These are phyloP conservation scores for Girardia tigrina DNA, from an alignment of 2,888 invertebrate species.

Conservation along the genomic window DNA sequence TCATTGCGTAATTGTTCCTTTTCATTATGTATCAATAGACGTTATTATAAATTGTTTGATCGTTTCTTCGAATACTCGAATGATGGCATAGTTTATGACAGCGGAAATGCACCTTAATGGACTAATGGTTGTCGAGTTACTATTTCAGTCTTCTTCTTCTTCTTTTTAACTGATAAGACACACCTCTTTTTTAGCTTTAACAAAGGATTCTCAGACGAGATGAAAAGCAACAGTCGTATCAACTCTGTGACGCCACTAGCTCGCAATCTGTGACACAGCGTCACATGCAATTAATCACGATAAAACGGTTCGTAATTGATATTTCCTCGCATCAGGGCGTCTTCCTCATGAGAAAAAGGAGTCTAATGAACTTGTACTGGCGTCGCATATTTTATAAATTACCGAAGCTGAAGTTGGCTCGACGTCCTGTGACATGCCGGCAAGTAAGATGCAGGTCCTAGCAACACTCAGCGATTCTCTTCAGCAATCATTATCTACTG, in stretches of 20 bases:
- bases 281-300: slow-evolving; percentile 12
- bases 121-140: slow-evolving; percentile 12
- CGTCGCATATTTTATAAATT: background rate
- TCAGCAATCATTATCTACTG: background rate
- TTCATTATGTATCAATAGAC: background rate
- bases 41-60: background rate
- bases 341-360: slow-evolving; percentile 19
- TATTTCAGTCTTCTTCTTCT: background rate
- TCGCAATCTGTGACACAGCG: background rate
- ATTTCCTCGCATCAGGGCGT: slow-evolving; percentile 23
- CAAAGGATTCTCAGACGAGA: slow-evolving; percentile 17
- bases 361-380: slow-evolving; percentile 8
- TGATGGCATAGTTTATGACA: slow-evolving; percentile 1
- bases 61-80: slow-evolving; percentile 3
- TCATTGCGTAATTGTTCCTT: background rate
- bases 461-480: background rate
- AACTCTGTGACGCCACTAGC: slow-evolving; percentile 16
- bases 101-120: background rate
- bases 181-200: slow-evolving; percentile 6
- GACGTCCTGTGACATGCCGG: background rate
- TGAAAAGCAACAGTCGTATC: slow-evolving; percentile 14
- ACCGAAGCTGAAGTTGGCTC: slow-evolving; percentile 23
- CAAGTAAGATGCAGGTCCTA: background rate
- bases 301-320: slow-evolving; percentile 23
- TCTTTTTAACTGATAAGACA: background rate